A percentile compares a stretch with the other conserved stretches of the same genome.
Evolutionary conservation across 2,888 invertebrate genomes (phyloP).

Genomic region (Dioctria rufipes): DNA sequence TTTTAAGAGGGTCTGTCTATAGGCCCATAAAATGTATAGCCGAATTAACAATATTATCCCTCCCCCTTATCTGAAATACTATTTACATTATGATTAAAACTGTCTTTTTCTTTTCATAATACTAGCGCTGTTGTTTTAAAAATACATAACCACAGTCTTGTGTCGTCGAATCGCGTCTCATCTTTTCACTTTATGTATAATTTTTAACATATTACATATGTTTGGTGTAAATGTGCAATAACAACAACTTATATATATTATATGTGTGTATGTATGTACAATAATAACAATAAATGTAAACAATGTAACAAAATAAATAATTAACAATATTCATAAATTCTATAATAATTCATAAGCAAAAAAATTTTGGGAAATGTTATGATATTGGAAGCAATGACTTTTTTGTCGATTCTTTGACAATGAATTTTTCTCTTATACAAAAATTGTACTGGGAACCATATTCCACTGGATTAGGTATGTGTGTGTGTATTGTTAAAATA

Average conservation of each 20-base stretch:
- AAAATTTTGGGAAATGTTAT: background rate
- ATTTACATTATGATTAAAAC: no score
- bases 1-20: no score
- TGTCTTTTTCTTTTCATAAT: background rate
- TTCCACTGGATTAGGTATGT: background rate
- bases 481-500: background rate
- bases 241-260: conserved; percentile 18
- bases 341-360: background rate
- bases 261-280: no score
- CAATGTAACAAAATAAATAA: background rate
- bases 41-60: no score
- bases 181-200: background rate
- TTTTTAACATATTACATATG: background rate
- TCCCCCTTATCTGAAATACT: no score
- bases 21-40: no score
- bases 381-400: conserved; percentile 2
- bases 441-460: no score
- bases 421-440: no score
- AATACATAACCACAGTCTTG: conserved; percentile 25
- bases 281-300: background rate
- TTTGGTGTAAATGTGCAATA: conserved; percentile 5
- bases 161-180: background rate
- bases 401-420: background rate
- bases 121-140: conserved; percentile 10
- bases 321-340: background rate